Evolutionary conservation across 2,888 invertebrate species (phyloP).

Genomic region (Drosophila longiperda): DNA sequence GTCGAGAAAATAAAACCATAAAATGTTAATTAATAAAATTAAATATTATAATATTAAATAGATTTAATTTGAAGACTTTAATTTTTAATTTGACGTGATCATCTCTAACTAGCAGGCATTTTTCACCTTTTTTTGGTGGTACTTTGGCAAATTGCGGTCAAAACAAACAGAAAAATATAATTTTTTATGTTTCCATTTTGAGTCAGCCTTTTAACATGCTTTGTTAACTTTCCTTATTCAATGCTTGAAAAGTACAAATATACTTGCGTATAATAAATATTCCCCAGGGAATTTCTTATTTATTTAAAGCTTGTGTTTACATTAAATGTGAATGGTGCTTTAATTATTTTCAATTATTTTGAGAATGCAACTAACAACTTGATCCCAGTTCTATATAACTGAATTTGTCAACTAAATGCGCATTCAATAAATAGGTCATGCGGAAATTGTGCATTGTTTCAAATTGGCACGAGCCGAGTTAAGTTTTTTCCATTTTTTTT

Average conservation of each 20-base stretch:
- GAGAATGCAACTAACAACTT: slow-evolving; percentile 46
- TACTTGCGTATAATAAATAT: slow-evolving; percentile 32
- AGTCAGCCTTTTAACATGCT: slow-evolving; percentile 28
- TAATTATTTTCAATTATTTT: slow-evolving; percentile 26
- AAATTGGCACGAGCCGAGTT: slow-evolving; percentile 33
- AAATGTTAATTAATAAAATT: too few relatives aligned
- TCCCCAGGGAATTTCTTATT: slow-evolving; percentile 14
- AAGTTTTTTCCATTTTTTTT: slow-evolving; percentile 14
- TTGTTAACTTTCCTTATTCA: slow-evolving; percentile 37
- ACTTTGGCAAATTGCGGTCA: slow-evolving; percentile 51
- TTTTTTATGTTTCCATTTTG: slow-evolving; percentile 15
- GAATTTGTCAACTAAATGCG: slow-evolving; percentile 32
- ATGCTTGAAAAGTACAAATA: slow-evolving; percentile 29
- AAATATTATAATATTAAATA: too few relatives aligned
- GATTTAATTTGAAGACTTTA: not conserved
- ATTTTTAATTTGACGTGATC: slow-evolving; percentile 4
- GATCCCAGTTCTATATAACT: slow-evolving; percentile 22
- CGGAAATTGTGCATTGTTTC: slow-evolving; percentile 33
- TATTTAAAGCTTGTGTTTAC: not conserved
- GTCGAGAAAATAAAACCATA: too few relatives aligned
- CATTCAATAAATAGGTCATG: slow-evolving; percentile 29
- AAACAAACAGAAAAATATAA: slow-evolving; percentile 32
- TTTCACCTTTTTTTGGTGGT: not conserved
- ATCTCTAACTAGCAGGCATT: slow-evolving; percentile 36
- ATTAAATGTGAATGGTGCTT: slow-evolving; percentile 13